Conservation (phyloP, 2,888 invertebrate species). For the Eupithecia pulchellata region DNA sequence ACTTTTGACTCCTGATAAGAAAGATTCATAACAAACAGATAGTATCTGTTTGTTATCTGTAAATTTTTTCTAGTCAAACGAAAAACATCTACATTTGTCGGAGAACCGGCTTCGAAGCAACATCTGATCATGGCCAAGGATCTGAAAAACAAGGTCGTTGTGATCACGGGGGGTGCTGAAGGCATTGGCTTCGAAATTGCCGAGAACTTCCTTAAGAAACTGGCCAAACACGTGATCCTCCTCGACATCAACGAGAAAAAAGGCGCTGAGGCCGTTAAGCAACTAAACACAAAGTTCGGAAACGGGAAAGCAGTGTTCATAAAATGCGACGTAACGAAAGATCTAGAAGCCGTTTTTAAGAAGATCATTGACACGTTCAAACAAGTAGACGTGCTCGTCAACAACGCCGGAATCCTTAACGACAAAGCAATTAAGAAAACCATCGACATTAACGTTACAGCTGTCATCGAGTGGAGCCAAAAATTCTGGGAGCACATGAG, state of each 20-base stretch:
- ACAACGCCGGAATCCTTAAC: conserved; percentile 67
- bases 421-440: conserved; percentile 48
- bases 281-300: conserved; percentile 71
- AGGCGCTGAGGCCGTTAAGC: conserved; percentile 63
- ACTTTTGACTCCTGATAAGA: conserved; percentile 14
- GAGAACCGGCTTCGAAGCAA: conserved; percentile 9
- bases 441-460: conserved; percentile 61
- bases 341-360: conserved; percentile 68
- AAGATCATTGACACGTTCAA: conserved; percentile 53
- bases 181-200: conserved; percentile 80
- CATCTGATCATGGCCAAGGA: conserved; percentile 43
- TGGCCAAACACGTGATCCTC: conserved; percentile 53
- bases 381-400: conserved; percentile 68
- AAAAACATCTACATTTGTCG: conserved; percentile 10
- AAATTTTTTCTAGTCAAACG: not conserved
- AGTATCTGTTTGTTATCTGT: no score
- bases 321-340: conserved; percentile 75
- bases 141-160: conserved; percentile 50
- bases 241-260: conserved; percentile 50
- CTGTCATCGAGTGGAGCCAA: conserved; percentile 63
- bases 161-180: conserved; percentile 81
- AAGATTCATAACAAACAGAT: not conserved
- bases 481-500: conserved; percentile 84
- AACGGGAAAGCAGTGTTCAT: conserved; percentile 71
- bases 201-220: conserved; percentile 70